Base-by-base conservation (phyloP, 1,140 invertebrate species). In the Leguminivora glycinivorella region DNA sequence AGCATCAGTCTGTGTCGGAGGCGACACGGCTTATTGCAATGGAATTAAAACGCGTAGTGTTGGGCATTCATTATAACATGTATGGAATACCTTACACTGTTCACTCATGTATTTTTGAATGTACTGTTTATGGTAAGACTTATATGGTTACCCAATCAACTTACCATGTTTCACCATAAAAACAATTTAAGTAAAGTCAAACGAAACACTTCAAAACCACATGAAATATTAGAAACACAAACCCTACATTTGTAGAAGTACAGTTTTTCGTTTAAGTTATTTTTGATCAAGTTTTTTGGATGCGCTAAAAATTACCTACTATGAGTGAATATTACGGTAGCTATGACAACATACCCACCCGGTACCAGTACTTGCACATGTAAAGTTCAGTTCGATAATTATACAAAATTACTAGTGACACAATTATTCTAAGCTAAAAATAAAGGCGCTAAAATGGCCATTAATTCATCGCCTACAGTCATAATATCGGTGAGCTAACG, bases 11-110 rank as follows among this genome's bases (percentile, higher is more conserved):
- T 63, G 67, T 60, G 70, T 72, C 70, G 68, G 52, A 24, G 69
- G 68, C 72, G 72, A 74, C 67, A 71, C 66, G 72, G 69, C 34
- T 70, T 70, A 71, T 74, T 74, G 72, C 63, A 69, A 66, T 34
- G 58, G 60, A 74, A 74, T 74, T 74, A 74, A 74, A 74, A 72
- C 68, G 38, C 12, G 43, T 52, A 63, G 34, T 72, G 56, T 34
- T 68, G 58, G 26, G 52, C 22, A 56, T 71, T 71, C 67, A 71
- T 71, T 71, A n/a, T 22, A 52, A 52, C 47, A n/a, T 52, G 47
- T 22, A 52, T 22, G n/a, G 47, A 22, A 52, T 22, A 22, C 7
- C 47, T 52, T 9, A 7, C 47, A 69, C 19, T 9, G 47, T 52
- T n/a, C 40, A n/a, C 2, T n/a, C 12, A 43, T 14, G 14, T 2